Evolutionary conservation across 2,113 vertebrate genomes (phyloP), one percentile per base, ranked within the genome.

Genomic region (zebrafish (Danio rerio)): DNA sequence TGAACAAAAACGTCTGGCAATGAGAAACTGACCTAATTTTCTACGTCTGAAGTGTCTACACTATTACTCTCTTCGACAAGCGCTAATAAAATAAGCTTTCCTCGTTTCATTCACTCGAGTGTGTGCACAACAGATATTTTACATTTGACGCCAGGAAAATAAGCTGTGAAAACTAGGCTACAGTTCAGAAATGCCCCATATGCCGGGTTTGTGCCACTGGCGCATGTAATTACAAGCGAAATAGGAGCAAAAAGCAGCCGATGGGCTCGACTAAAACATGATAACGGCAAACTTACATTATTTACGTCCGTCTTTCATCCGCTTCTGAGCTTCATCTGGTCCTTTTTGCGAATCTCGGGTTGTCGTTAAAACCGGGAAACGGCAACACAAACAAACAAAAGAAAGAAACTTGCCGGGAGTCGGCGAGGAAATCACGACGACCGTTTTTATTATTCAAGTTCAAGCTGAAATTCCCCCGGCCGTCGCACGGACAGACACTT

Each of bases 1-100:
- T 65, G 72, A 78, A 81, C 66, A 77, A 79, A 84, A 88, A 90
- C 90, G 90, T 78, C 89, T 88, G 90, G 88, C 83, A 90, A 88
- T 74, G 73, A 66, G 76, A 72, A 84, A 83, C 81, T 88, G 89
- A 90, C 86, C 87, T 88, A 86, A 74, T 86, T 74, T 85, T 85
- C 68, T 71, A 45, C 52, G 9, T 74, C 52, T 20, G 45, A 70
- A 45, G 53, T 72, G 75, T 7, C 18, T n/a, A 49, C 62, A n/a
- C 49, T 42, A 18, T 47, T 50, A 13, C 31, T 78, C 52, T 65
- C 18, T 7, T 56, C 16, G 5, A 62, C 7, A 40, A 40, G 45
- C 75, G 12, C 56, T 53, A 55, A 63, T 58, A 40, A 78, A 58
- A 40, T 11, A 73, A 55, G 53, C 42, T 61, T 49, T 50, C 45